Conservation (phyloP, 2,888 invertebrate species). For the Diplolepis rosae region DNA sequence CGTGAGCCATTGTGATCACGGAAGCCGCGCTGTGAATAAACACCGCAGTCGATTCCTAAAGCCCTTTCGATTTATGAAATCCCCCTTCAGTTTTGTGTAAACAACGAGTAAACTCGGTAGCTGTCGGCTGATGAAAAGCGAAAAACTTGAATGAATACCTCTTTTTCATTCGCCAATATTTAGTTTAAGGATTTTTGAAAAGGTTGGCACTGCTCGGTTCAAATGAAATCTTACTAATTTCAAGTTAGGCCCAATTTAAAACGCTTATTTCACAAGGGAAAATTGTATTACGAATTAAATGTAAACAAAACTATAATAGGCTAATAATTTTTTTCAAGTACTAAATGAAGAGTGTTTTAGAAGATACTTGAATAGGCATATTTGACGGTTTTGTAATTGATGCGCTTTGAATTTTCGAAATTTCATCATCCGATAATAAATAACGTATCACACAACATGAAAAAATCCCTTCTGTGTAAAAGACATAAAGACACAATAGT, state of each 20-base stretch:
- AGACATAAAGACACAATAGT: slow-evolving; percentile 31
- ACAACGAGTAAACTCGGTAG: slow-evolving; percentile 42
- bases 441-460: slow-evolving; percentile 4
- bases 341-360: background rate
- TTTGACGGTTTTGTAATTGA: slow-evolving; percentile 5
- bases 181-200: background rate
- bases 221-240: slow-evolving; percentile 14
- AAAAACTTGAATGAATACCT: slow-evolving; percentile 44
- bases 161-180: slow-evolving; percentile 45
- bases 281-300: too few species aligned
- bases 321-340: background rate
- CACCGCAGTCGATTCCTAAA: slow-evolving; percentile 41
- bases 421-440: slow-evolving; percentile 25
- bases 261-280: too few species aligned
- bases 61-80: slow-evolving; percentile 48
- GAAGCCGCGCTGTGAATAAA: slow-evolving; percentile 45
- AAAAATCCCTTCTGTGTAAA: slow-evolving; percentile 4
- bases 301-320: background rate
- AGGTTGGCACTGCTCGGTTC: background rate
- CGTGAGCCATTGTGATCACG: slow-evolving; percentile 40
- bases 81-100: slow-evolving; percentile 36
- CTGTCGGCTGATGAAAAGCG: slow-evolving; percentile 33
- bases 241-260: background rate
- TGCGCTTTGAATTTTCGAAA: slow-evolving; percentile 5
- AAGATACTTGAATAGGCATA: background rate